Conservation (phyloP, 1,140 invertebrate genomes). For the Stegodyphus mimosarum region DNA sequence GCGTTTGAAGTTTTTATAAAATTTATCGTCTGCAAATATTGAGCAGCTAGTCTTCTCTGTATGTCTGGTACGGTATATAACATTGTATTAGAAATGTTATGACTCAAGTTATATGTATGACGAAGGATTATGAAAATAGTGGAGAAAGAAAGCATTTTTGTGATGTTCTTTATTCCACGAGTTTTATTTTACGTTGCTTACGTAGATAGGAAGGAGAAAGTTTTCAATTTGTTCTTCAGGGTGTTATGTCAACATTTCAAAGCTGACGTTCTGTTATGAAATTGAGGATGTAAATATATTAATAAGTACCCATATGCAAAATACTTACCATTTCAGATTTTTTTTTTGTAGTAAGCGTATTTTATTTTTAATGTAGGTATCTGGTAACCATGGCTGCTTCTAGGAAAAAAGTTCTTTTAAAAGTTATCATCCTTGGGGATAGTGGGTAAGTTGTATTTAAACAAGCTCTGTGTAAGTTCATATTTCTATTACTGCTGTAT, state of each 20-base stretch:
- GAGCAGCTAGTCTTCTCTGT: no score
- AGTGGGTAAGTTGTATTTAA: conserved; percentile 76
- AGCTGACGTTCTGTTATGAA: not conserved
- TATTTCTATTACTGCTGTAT: not conserved
- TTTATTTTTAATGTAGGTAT: not conserved
- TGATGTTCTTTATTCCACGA: no score
- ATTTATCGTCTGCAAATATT: no score
- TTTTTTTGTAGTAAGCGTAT: not conserved
- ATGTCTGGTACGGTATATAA: no score
- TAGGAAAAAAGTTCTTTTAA: conserved; percentile 94
- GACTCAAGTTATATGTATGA: no score
- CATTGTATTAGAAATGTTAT: no score
- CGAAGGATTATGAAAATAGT: no score
- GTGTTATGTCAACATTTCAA: not conserved
- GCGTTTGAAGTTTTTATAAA: no score
- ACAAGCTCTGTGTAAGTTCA: not conserved
- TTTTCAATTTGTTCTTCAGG: not conserved
- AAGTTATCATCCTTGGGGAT: conserved; percentile 98
- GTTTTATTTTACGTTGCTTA: no score
- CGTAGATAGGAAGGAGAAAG: not conserved
- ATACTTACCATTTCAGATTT: not conserved
- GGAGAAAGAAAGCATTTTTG: no score
- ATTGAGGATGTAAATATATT: not conserved
- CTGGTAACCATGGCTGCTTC: conserved; percentile 81
- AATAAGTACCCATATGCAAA: not conserved